Base-by-base conservation (phyloP, 1,140 invertebrate genomes). In the Oncopodura yosiiana region DNA sequence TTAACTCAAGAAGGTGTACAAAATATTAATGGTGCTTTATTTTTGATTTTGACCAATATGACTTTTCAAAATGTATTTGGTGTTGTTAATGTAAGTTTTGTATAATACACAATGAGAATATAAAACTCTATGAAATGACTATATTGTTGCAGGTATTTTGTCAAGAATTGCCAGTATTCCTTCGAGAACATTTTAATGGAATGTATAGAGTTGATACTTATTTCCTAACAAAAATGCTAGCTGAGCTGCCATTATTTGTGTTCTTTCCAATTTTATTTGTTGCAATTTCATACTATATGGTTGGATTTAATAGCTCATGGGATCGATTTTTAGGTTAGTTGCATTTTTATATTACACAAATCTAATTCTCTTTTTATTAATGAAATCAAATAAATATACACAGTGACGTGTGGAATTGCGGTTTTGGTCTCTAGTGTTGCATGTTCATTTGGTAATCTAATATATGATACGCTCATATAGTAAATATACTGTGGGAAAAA, bases 11-110 rank as follows among this genome's bases (percentile, higher is more conserved):
- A 89, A 63, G 89, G 89, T 3, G 84, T 94, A 0, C 87, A 88
- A 81, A 96, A 96, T 69, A 91, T 96, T 53, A 95, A 94, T 68
- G 94, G 94, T 42, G 87, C 85, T n/a, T 76, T 96, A 19, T 96
- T 94, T 67, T 79, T 95, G 49, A 84, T 93, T 67, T 74, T 95
- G 2, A 91, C 86, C 3, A 93, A 92, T 69, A 88, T 91, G 82
- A 95, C 87, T 6, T 94, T 93, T 69, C 87, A 87, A 68, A 94
- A 94, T 70, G 81, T 89, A 9, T 87, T 87, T 66, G 82, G 86
- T 39, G 89, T 92, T 18, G 83, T 92, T 43, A 86, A 83, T 69
- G 87, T 92, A 73, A 82, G 83, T 78, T 65, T n/a, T n/a, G n/a
- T n/a, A n/a, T n/a, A n/a, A n/a, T n/a, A n/a, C n/a, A n/a, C n/a